Evolutionary conservation across 2,113 vertebrate genomes (phyloP).

Genomic region (Asarcornis scutulata): DNA sequence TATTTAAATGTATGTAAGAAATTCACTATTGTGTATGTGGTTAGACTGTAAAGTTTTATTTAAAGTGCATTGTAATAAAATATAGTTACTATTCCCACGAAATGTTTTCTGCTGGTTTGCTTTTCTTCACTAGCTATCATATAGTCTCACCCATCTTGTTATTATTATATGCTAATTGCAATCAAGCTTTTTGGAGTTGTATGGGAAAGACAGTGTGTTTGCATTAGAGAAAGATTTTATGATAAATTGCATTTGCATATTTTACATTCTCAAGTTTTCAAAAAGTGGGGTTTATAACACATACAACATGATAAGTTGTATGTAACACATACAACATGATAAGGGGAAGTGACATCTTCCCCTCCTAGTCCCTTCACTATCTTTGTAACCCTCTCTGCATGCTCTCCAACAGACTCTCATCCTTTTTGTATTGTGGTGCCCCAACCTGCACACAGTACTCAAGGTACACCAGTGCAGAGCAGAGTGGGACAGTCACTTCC

Average conservation of each 20-base stretch:
- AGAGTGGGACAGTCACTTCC: no score
- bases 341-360: not conserved
- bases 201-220: not conserved
- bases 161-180: constrained; percentile 69
- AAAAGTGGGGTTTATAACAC: no score
- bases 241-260: constrained; percentile 49
- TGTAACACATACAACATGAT: not conserved
- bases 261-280: not conserved
- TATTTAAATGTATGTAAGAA: not conserved
- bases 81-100: not conserved
- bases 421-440: no score
- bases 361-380: no score
- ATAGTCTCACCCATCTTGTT: not conserved
- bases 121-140: constrained; percentile 20
- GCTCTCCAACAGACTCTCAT: no score
- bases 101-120: not conserved
- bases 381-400: no score
- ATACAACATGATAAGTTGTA: not conserved
- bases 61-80: constrained; percentile 15
- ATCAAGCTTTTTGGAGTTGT: not conserved
- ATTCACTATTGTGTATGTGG: not conserved
- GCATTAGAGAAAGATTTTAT: constrained; percentile 31
- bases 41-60: not conserved
- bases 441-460: no score
- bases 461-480: no score